These are phyloP conservation scores for Mormyrus lacerda DNA, from an alignment of 2,113 vertebrate genomes.

Conservation along the genomic window DNA sequence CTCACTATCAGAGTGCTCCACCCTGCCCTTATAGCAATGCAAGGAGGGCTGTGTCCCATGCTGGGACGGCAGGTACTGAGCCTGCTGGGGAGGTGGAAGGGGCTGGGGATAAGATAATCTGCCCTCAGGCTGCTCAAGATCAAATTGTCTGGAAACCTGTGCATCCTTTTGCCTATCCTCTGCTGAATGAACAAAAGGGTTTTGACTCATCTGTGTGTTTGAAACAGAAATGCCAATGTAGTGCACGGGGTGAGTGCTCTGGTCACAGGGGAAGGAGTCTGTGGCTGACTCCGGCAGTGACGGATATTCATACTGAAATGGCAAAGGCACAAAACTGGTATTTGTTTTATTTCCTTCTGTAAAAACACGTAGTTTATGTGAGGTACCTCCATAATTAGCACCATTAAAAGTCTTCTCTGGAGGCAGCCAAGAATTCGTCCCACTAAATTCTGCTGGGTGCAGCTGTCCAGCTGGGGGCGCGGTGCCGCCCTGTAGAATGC, in stretches of 20 bases:
- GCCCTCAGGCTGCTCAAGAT: constrained; percentile 55
- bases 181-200: constrained; percentile 59
- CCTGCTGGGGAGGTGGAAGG: constrained; percentile 42
- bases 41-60: constrained; percentile 49
- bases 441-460: constrained; percentile 65
- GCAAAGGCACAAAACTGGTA: constrained; percentile 46
- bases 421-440: constrained; percentile 69
- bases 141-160: constrained; percentile 53
- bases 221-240: constrained; percentile 54
- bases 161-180: constrained; percentile 62
- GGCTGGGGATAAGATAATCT: constrained; percentile 56
- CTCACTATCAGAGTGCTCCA: constrained; percentile 59
- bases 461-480: constrained; percentile 61
- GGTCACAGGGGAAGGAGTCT: constrained; percentile 60
- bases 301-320: constrained; percentile 73
- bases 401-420: constrained; percentile 73
- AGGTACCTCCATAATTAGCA: constrained; percentile 67
- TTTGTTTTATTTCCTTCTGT: constrained; percentile 61
- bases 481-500: constrained; percentile 53
- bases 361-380: constrained; percentile 64
- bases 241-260: constrained; percentile 55
- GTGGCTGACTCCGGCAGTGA: constrained; percentile 61
- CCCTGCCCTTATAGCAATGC: constrained; percentile 64
- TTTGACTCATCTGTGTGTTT: constrained; percentile 57
- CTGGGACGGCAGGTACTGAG: constrained; percentile 58